These are phyloP conservation scores for Drosophila cognata DNA, from an alignment of 2,888 invertebrate genomes.

Conservation along the genomic window DNA sequence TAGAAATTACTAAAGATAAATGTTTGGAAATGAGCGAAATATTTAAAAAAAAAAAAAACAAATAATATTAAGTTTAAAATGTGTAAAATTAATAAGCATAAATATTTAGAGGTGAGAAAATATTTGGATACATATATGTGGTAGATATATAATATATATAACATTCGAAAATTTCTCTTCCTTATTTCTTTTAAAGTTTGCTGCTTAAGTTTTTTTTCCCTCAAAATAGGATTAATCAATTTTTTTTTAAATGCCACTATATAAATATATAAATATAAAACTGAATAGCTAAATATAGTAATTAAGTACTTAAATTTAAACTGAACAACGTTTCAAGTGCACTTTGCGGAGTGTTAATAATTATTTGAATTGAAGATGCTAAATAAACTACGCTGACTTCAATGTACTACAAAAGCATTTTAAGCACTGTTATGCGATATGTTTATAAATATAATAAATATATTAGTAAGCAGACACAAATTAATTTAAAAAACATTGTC, in stretches of 20 bases:
- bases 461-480: neutral
- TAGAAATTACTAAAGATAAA: neutral
- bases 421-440: neutral
- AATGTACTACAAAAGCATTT: fast-evolving
- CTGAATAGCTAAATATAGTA: neutral
- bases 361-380: neutral
- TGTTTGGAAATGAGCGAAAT: neutral
- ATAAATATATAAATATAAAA: neutral
- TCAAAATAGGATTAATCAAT: neutral
- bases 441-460: neutral
- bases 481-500: neutral
- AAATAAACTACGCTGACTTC: neutral
- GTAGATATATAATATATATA: neutral
- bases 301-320: neutral
- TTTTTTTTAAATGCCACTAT: neutral
- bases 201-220: neutral
- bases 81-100: neutral
- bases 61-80: too few relatives aligned
- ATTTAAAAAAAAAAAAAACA: neutral
- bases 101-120: neutral
- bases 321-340: neutral
- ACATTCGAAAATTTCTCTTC: neutral
- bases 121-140: neutral
- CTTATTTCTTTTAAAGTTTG: neutral
- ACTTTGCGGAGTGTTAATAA: neutral